phyloP scores from a whole-genome alignment of 2,113 vertebrate species.

The Ciconia maguari region DNA sequence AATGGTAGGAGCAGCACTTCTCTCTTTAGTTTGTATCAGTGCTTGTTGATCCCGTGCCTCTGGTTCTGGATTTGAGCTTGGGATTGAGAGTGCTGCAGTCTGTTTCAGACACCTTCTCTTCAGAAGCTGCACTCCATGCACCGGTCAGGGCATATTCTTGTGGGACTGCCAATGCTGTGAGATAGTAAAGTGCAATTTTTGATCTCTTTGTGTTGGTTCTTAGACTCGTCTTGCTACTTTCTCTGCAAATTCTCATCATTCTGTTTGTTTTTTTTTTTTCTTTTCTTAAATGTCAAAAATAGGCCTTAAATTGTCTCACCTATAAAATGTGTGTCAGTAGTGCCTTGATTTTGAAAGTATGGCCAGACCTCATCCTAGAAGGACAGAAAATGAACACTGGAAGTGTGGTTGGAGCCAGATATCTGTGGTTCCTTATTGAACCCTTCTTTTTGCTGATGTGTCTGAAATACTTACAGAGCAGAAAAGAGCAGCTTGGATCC shows the following conservation, averaged over 20 bases:
- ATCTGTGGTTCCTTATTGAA: background rate
- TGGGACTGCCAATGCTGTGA: background rate
- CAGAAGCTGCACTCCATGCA: background rate
- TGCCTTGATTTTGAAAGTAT: background rate
- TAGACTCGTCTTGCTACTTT: background rate
- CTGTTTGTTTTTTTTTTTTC: background rate
- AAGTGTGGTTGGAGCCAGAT: background rate
- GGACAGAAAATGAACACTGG: background rate
- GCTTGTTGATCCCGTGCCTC: background rate
- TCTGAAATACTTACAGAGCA: background rate
- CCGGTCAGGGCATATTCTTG: background rate
- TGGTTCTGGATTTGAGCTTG: background rate
- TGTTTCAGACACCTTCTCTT: background rate
- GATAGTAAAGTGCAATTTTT: background rate
- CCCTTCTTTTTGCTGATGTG: background rate
- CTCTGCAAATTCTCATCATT: background rate
- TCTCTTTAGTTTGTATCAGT: background rate
- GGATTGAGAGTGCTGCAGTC: background rate
- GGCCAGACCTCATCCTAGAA: background rate
- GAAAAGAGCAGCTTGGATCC: too few species aligned
- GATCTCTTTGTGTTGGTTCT: background rate
- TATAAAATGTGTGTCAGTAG: background rate
- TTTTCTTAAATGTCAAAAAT: background rate
- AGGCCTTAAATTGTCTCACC: background rate
- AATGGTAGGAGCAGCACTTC: background rate